phyloP scores from a whole-genome alignment of 2,113 vertebrate genomes.

The Tupaia chinensis region DNA sequence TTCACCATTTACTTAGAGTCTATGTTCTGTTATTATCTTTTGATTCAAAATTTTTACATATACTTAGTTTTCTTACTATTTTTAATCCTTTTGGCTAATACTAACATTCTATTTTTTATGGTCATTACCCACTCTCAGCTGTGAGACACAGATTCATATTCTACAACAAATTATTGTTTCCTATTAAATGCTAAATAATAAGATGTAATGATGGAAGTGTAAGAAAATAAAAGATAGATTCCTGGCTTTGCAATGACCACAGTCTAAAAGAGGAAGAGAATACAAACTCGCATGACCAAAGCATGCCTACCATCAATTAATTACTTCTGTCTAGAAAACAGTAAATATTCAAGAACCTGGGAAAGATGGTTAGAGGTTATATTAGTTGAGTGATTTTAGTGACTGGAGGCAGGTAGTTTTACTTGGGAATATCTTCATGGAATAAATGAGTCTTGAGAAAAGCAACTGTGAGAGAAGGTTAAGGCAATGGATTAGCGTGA shows the following conservation, averaged over 20 bases:
- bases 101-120: conserved; percentile 55
- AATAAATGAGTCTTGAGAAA: not conserved
- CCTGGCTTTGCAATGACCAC: conserved; percentile 32
- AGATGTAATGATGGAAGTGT: conserved; percentile 32
- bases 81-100: conserved; percentile 62
- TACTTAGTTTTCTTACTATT: conserved; percentile 71
- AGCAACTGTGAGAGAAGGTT: not conserved
- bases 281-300: not conserved
- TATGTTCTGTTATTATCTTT: conserved; percentile 70
- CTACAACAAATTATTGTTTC: conserved; percentile 59
- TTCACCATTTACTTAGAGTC: conserved; percentile 62
- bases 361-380: not conserved
- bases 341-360: not conserved
- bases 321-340: not conserved
- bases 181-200: conserved; percentile 68
- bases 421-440: not conserved
- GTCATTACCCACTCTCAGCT: conserved; percentile 73
- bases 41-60: conserved; percentile 69
- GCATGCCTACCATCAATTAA: not conserved
- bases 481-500: not conserved
- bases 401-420: not conserved
- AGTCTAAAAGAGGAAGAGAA: conserved; percentile 34
- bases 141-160: conserved; percentile 65
- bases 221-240: conserved; percentile 62
- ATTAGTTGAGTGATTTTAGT: not conserved